Evolutionary conservation across 2,888 invertebrate genomes (phyloP), one percentile per base, ranked within the genome.

Genomic region (Campoplex capitator): DNA sequence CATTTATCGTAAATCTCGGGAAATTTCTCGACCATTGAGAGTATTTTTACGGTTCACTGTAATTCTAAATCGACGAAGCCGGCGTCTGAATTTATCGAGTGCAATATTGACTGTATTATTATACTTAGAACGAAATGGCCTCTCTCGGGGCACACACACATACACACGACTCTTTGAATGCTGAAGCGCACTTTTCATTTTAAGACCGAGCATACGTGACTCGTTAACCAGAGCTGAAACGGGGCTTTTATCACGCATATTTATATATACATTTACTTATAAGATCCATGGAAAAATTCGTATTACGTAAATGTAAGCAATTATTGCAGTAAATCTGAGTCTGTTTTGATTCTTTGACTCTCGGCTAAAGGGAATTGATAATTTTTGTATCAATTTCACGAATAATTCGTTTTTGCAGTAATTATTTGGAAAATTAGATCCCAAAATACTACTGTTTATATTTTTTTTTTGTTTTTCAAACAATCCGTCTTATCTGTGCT

Each of bases 151-250:
- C 28, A 51, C 16, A 74, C 58, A 83, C 76, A 11, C 62, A 23
- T 23, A 23, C 23, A 23, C 23, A 23, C 23, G 23, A 23, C 23
- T 23, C 68, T 78, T 51, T 65, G 88, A 88, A 89, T 88, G 81
- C 83, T 87, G 86, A 87, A 87, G 83, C 77, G 88, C 85, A 89
- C 88, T 90, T 90, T 89, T 90, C 83, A 89, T 89, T 90, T 90
- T 88, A 89, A 90, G 89, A 88, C 86, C 88, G 89, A 84, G 89
- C 88, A 88, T 88, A 90, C 90, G 90, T 90, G 90, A 90, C 88
- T 86, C 84, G 88, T 88, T 89, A 88, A 89, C 88, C 88, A 88
- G 89, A 88, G 85, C 88, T 88, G 88, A 89, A 89, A 88, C 88
- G 90, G 88, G 89, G 88, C 90, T 89, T 90, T 88, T 88, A 85